phyloP scores from a whole-genome alignment of 2,797 vertebrate species.

The Sebastiscus albofasciatus region DNA sequence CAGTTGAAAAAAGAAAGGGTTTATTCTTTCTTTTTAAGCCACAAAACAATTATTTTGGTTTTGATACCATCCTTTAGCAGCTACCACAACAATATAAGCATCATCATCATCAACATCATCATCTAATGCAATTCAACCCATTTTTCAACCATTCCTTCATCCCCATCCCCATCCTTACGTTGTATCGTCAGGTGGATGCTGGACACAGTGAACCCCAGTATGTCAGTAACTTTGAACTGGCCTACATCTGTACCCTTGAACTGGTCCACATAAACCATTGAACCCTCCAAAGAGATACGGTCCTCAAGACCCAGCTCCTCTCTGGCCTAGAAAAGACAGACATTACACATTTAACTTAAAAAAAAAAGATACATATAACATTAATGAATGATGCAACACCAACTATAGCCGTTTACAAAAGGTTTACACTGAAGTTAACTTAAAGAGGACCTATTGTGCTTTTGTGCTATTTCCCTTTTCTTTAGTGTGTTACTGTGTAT shows the following conservation, averaged over 20 bases:
- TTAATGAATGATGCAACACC: not conserved
- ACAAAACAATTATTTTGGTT: not conserved
- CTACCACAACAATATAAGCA: not conserved
- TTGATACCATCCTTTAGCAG: not conserved
- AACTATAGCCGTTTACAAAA: not conserved
- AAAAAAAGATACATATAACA: not conserved
- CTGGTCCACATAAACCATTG: constrained; percentile 69
- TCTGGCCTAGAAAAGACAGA: constrained; percentile 43
- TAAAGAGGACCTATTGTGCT: not conserved
- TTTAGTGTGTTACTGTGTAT: no score
- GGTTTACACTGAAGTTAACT: not conserved
- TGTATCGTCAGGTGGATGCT: constrained; percentile 66
- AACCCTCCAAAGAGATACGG: constrained; percentile 76
- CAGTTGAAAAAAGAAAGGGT: constrained; percentile 2
- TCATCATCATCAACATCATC: not conserved
- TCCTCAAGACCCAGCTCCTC: constrained; percentile 62
- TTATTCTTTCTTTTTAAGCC: not conserved
- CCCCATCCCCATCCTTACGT: constrained; percentile 64
- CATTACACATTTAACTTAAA: not conserved
- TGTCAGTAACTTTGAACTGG: constrained; percentile 75
- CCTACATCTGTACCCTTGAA: constrained; percentile 75
- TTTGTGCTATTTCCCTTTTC: not conserved
- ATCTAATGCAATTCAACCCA: not conserved
- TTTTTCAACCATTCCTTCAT: not conserved
- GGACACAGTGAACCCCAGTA: constrained; percentile 72